Evolutionary conservation across 1,140 invertebrate species (phyloP), one percentile per base, ranked within the genome.

Genomic region (Medauroidea extradentata): DNA sequence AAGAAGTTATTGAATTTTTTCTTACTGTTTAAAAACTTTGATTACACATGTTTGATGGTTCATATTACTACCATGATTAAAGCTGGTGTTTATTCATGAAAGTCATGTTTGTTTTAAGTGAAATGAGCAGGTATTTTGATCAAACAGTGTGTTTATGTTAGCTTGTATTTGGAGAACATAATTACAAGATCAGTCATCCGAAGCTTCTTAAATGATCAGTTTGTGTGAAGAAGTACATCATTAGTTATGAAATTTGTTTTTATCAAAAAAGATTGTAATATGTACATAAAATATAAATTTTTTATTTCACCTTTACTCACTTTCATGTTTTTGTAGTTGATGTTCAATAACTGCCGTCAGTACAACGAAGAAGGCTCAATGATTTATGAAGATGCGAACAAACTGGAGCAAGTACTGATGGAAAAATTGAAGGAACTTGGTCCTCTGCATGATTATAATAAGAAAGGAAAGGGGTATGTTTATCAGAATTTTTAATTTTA

Each of bases 291-390:
- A 34, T 7, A 34, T 4, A 34, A 34, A 7, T 34, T 34, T 34
- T 34, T 34, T 34, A 7, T 34, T 34, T 11, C 11, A 34, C 11
- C 29, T 34, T 34, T 34, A 34, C 29, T 34, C 11, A 7, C 5
- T 4, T 34, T 34, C 29, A 34, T 11, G 11, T 34, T 4, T 70
- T 85, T 87, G 65, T 79, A 86, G 60, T 77, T 94, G 14, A 97
- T 99, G 94, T 98, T 98, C 75, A 85, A 86, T 51, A 98, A 98
- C 75, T 98, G 95, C 69, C 86, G 93, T 0, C 88, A 92, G 66
- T 98, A 95, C 72, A 99, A 99, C 73, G 95, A 98, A 76, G 94
- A 97, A 76, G 88, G 90, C 24, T 97, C 94, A 0, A 85, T 89
- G 65, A 96, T 98, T 66, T 96, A 95, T 67, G 90, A 95, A 68